Conservation (phyloP, 2,113 vertebrate species). For the Engraulis encrasicolus region DNA sequence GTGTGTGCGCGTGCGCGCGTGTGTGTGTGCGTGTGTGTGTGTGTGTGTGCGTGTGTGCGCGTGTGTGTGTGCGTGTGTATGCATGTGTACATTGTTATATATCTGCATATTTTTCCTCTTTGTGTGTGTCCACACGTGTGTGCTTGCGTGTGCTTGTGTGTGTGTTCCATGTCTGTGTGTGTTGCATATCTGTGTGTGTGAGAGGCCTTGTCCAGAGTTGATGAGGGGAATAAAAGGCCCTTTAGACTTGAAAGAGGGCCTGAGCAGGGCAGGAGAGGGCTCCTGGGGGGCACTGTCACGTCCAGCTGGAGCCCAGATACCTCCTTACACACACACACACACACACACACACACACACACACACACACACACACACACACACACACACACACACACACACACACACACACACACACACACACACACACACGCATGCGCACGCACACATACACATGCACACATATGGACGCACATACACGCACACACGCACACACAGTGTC, state of each 20-base stretch:
- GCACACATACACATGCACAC: background rate
- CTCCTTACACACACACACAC: background rate
- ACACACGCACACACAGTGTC: background rate
- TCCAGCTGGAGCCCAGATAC: slow-evolving; percentile 4
- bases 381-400: background rate
- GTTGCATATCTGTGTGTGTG: background rate
- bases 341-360: background rate
- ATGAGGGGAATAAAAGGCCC: background rate
- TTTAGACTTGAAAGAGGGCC: background rate
- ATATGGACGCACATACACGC: background rate
- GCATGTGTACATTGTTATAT: too few species aligned
- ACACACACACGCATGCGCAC: too few species aligned
- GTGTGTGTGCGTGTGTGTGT: background rate
- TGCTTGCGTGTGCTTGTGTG: too few species aligned
- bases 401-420: too few species aligned
- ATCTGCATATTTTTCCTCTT: too few species aligned
- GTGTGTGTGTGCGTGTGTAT: background rate
- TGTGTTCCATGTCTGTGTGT: too few species aligned
- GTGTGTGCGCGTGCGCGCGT: background rate
- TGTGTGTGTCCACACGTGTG: too few species aligned
- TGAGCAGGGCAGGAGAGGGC: background rate
- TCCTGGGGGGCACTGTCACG: background rate
- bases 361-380: background rate
- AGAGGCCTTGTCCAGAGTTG: background rate
- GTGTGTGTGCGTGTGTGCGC: background rate